These are phyloP conservation scores for Polypedilum pembai DNA, from an alignment of 1,140 invertebrate genomes.

Conservation along the genomic window DNA sequence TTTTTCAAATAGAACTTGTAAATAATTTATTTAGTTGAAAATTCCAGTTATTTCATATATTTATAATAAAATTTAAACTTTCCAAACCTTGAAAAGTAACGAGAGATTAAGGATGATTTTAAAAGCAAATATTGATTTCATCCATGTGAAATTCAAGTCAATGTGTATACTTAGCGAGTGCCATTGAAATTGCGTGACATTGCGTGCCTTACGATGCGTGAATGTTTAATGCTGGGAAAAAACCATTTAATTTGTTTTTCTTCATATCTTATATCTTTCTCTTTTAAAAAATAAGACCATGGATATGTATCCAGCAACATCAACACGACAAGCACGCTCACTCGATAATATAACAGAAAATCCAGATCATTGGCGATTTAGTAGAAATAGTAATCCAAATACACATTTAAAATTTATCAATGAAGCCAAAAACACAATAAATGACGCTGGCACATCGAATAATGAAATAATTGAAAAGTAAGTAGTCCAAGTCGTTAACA, in stretches of 20 bases:
- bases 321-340: background rate
- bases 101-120: background rate
- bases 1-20: too few relatives aligned
- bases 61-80: too few relatives aligned
- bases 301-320: background rate
- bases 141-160: background rate
- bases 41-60: too few relatives aligned
- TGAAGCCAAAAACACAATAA: background rate
- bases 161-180: background rate
- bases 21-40: background rate
- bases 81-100: background rate
- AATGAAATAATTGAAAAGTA: slow-evolving; percentile 23
- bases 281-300: background rate
- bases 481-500: background rate
- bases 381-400: background rate
- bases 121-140: slow-evolving; percentile 3
- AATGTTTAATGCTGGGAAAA: background rate
- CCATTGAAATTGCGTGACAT: slow-evolving; percentile 3
- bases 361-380: background rate
- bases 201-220: background rate
- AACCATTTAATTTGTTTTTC: background rate
- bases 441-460: background rate
- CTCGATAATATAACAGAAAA: slow-evolving; percentile 1
- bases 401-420: slow-evolving; percentile 20
- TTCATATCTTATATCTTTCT: background rate